Conservation (phyloP, 1,140 invertebrate genomes). For the Lepidurus apus region DNA sequence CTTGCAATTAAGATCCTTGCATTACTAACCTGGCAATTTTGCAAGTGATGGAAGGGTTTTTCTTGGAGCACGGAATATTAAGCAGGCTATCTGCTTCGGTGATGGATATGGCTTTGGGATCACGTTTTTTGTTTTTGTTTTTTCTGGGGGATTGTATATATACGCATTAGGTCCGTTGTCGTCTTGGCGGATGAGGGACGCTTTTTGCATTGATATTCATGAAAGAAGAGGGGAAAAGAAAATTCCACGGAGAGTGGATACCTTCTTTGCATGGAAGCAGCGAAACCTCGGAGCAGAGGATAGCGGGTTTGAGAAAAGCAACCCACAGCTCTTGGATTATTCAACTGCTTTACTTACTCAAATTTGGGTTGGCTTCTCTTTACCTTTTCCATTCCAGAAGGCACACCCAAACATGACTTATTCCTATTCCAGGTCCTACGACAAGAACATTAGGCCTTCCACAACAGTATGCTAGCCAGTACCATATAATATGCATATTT, state of each 20-base stretch:
- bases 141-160: too few relatives aligned
- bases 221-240: neutral
- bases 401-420: neutral
- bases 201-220: neutral
- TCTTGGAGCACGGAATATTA: too few relatives aligned
- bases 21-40: too few relatives aligned
- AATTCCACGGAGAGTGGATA: neutral
- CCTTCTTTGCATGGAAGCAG: neutral
- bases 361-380: neutral
- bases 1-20: too few relatives aligned
- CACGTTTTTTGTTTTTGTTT: too few relatives aligned
- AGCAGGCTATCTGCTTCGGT: too few relatives aligned
- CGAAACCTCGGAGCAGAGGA: neutral
- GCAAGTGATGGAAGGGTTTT: too few relatives aligned
- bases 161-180: neutral
- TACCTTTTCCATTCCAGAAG: neutral
- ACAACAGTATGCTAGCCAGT: too few relatives aligned
- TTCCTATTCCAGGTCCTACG: neutral
- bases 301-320: neutral
- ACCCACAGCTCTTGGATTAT: neutral
- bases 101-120: too few relatives aligned
- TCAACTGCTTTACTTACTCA: constrained; percentile 2
- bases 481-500: too few relatives aligned
- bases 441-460: too few relatives aligned
- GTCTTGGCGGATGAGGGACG: neutral